Evolutionary conservation across 2,113 vertebrate species (phyloP), one percentile per base, ranked within the genome.

Genomic region (Patagioenas fasciata): DNA sequence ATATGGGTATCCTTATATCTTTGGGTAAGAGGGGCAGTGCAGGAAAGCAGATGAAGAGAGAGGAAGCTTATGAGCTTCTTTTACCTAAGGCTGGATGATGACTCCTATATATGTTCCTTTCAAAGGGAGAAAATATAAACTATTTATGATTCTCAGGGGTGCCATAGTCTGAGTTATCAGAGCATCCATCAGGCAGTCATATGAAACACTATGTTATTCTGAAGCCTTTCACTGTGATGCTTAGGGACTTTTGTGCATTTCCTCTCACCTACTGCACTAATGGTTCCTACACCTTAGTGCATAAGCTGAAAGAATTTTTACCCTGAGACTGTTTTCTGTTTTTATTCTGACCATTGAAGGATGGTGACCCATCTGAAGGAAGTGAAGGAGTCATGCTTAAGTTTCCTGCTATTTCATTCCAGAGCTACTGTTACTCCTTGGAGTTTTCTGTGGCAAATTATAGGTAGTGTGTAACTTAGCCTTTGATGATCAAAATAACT

Each of bases 321-420:
- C 9, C 6, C 11, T 20, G 5, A 6, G 6, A 47, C 3, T 10
- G 2, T 44, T 73, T 61, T 67, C 48, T 75, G 7, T 0, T 61
- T 85, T 78, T 73, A 38, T 61, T 14, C 4, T 69, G 38, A 38
- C 6, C 1, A 1, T 4, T 50, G 24, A 40, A 40, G 40, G 40
- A 40, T 40, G 40, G 13, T 72, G 65, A 85, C 6, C 5, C 5
- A 2, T 23, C 9, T 44, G 32, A 67, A 81, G 40, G 20, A 65
- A 78, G 10, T 24, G 32, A 87, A 91, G 10, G 17, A 44, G 10
- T 36, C 15, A 14, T 9, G 6, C 5, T 1, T 38, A 64, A 40
- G 7, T 40, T 64, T 89, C n/a, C 20, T 65, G 19, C 6, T 57
- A 60, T 50, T 78, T 84, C 18, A 61, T 89, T 89, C 20, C 24